A percentile compares a stretch with the other conserved stretches of the same genome.
Evolutionary conservation across 2,113 vertebrate species (phyloP).

Genomic region (Pseudonaja textilis): DNA sequence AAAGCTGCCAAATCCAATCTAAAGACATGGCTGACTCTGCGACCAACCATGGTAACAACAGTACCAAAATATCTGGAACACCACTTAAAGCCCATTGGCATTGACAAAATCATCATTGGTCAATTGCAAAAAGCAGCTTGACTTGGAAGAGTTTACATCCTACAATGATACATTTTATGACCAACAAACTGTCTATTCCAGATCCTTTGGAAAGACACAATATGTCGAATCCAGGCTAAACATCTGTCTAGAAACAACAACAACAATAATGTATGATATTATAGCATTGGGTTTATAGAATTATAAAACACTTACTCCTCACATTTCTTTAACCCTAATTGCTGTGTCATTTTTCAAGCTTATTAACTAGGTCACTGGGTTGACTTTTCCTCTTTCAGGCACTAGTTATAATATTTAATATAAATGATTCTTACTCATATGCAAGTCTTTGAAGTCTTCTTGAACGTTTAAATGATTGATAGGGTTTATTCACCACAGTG

Average conservation of each 20-base stretch:
- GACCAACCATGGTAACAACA: background rate
- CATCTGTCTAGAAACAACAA: background rate
- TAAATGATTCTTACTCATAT: constrained; percentile 54
- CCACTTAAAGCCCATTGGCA: background rate
- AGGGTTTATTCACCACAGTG: constrained; percentile 63
- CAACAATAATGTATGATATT: background rate
- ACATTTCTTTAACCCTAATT: constrained; percentile 54
- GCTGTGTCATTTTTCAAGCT: constrained; percentile 52
- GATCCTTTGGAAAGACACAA: background rate
- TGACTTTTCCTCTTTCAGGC: background rate
- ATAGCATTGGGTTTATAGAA: constrained; percentile 13
- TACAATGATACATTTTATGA: background rate
- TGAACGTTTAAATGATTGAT: constrained; percentile 49
- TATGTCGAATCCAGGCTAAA: background rate
- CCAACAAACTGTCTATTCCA: background rate
- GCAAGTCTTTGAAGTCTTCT: constrained; percentile 59
- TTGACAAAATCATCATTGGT: background rate
- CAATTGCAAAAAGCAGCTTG: background rate
- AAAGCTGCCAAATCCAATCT: background rate
- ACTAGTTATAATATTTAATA: constrained; percentile 35
- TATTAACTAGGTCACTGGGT: constrained; percentile 55
- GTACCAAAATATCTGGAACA: background rate
- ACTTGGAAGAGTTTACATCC: background rate
- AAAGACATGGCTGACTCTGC: background rate
- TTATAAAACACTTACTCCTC: constrained; percentile 51